Evolutionary conservation across 2,888 invertebrate genomes (phyloP).

Genomic region (Microctonus aethiopoides): DNA sequence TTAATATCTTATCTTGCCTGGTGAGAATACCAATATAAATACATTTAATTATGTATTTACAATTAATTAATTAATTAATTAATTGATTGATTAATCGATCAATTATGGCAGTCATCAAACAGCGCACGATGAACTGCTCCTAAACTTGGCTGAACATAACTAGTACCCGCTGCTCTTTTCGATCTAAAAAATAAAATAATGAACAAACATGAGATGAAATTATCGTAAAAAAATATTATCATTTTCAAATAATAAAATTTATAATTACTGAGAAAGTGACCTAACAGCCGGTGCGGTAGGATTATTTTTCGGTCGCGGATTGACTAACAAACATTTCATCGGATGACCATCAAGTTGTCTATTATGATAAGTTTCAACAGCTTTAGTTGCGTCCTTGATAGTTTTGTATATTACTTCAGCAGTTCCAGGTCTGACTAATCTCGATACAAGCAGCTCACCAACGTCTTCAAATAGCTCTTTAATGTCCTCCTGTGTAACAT

Average conservation of each 20-base stretch:
- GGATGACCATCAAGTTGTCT: slow-evolving; percentile 93
- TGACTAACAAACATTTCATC: slow-evolving; percentile 90
- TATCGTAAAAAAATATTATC: not conserved
- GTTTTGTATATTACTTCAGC: slow-evolving; percentile 93
- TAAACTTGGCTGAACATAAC: slow-evolving; percentile 63
- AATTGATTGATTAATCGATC: too few species aligned
- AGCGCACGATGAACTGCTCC: slow-evolving; percentile 64
- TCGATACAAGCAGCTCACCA: slow-evolving; percentile 85
- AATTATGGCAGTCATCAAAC: slow-evolving; percentile 53
- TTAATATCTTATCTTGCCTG: too few species aligned
- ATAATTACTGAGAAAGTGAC: slow-evolving; percentile 59
- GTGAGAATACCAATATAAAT: not conserved
- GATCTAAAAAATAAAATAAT: slow-evolving; percentile 47
- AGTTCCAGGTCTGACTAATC: slow-evolving; percentile 86
- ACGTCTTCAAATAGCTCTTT: slow-evolving; percentile 94
- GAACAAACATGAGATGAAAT: not conserved
- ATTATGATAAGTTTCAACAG: slow-evolving; percentile 93
- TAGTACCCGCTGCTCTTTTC: slow-evolving; percentile 58
- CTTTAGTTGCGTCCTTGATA: slow-evolving; percentile 86
- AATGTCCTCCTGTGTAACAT: slow-evolving; percentile 91
- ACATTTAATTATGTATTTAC: not conserved
- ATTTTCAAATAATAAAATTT: slow-evolving; percentile 16
- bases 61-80: slow-evolving; percentile 2
- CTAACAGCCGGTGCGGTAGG: slow-evolving; percentile 69
- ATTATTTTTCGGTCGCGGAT: slow-evolving; percentile 76